phyloP scores from a whole-genome alignment of 2,113 vertebrate genomes.

The Proteles cristata region DNA sequence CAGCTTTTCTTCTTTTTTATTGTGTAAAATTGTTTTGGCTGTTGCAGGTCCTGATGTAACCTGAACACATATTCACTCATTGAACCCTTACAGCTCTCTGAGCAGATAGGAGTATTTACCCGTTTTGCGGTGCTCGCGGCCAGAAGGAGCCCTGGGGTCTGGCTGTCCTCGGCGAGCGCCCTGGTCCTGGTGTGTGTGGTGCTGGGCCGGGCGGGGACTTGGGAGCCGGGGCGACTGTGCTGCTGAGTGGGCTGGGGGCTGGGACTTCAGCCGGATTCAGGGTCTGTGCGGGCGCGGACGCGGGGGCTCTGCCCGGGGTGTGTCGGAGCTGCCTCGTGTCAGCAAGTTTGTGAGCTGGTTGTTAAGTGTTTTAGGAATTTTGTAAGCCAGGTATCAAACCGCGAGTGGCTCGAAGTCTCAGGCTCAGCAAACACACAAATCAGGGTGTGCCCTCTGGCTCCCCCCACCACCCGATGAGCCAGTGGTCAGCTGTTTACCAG shows the following conservation, averaged over 20 bases:
- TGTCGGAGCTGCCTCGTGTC: background rate
- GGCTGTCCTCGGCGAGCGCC: rapidly evolving
- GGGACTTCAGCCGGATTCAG: too few relatives aligned
- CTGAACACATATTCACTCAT: background rate
- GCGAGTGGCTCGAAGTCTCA: background rate
- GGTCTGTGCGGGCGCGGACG: background rate
- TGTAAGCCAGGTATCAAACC: background rate
- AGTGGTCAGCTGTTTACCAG: rapidly evolving
- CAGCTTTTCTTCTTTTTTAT: background rate
- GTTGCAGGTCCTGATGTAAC: background rate
- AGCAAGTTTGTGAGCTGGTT: background rate
- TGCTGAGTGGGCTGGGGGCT: background rate
- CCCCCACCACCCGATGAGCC: background rate
- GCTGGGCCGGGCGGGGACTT: background rate
- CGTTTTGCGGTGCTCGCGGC: background rate
- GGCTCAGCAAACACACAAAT: rapidly evolving
- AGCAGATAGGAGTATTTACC: background rate
- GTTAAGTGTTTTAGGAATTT: too few relatives aligned
- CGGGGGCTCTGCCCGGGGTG: background rate
- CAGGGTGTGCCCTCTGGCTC: rapidly evolving
- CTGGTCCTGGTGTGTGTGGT: background rate
- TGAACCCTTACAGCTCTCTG: background rate
- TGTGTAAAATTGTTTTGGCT: background rate
- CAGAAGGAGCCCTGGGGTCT: background rate
- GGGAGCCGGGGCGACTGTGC: background rate